phyloP scores from a whole-genome alignment of 1,140 invertebrate species.

The Zaprionus lachaisei region DNA sequence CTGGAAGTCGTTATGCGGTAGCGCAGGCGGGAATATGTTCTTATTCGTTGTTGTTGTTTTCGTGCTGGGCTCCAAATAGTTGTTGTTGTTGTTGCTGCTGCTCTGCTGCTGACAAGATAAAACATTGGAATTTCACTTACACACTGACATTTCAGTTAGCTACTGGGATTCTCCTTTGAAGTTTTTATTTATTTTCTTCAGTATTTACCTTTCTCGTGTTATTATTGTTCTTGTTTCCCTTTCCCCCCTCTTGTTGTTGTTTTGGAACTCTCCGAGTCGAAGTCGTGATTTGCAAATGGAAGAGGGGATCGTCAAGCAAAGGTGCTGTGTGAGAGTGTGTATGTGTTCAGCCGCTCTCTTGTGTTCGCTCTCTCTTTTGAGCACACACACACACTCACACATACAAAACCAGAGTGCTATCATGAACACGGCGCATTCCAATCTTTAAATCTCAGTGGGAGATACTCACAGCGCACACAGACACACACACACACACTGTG shows the following conservation, averaged over 20 bases:
- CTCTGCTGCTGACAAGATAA: slow-evolving; percentile 58
- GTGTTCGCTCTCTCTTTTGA: slow-evolving; percentile 24
- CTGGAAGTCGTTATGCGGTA: not conserved
- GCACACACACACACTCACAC: slow-evolving; percentile 13
- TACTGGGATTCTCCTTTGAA: slow-evolving; percentile 79
- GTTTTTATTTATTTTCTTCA: slow-evolving; percentile 73
- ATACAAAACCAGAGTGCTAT: slow-evolving; percentile 37
- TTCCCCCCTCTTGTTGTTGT: slow-evolving; percentile 33
- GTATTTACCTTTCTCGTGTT: slow-evolving; percentile 65
- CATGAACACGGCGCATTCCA: slow-evolving; percentile 70
- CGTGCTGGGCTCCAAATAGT: slow-evolving; percentile 41
- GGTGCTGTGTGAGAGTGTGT: slow-evolving; percentile 25
- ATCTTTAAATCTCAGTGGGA: slow-evolving; percentile 79
- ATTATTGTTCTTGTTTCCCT: slow-evolving; percentile 46
- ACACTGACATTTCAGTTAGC: slow-evolving; percentile 67
- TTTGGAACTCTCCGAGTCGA: slow-evolving; percentile 12
- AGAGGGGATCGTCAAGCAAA: slow-evolving; percentile 13
- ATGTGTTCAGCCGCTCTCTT: slow-evolving; percentile 32
- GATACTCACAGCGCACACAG: slow-evolving; percentile 47
- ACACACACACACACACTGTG: not conserved
- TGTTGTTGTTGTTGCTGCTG: slow-evolving; percentile 33
- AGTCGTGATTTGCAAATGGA: slow-evolving; percentile 37
- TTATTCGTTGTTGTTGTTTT: slow-evolving; percentile 37
- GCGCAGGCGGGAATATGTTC: slow-evolving; percentile 9
- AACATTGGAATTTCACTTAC: slow-evolving; percentile 74